Evolutionary conservation across 1,140 invertebrate species (phyloP).

Genomic region (Prorops nasuta): DNA sequence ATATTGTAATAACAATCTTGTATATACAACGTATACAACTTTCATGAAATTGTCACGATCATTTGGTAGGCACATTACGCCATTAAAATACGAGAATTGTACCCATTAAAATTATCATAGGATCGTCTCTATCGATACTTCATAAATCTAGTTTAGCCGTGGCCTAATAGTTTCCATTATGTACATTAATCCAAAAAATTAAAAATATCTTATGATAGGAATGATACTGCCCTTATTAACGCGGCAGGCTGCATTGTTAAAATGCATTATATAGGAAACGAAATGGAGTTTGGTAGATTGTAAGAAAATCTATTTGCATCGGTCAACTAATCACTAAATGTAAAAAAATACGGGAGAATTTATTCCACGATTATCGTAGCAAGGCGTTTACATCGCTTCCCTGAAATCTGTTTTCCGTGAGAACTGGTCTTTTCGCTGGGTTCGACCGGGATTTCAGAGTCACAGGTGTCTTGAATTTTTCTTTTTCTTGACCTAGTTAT

Average conservation of each 20-base stretch:
- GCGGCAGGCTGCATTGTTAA: constrained; percentile 22
- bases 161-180: constrained; percentile 24
- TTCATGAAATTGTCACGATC: no score
- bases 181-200: constrained; percentile 33
- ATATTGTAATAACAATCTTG: no score
- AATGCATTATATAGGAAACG: constrained; percentile 27
- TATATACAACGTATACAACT: no score
- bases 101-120: no score
- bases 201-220: constrained; percentile 32
- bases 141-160: no score
- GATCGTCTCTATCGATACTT: constrained; percentile 2
- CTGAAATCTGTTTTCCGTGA: constrained; percentile 38
- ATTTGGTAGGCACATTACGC: no score
- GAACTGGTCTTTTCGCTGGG: constrained; percentile 27
- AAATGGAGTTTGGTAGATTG: constrained; percentile 2
- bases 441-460: constrained; percentile 21
- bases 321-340: neutral
- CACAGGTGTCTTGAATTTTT: constrained; percentile 28
- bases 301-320: neutral
- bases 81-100: no score
- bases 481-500: constrained; percentile 41
- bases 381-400: constrained; percentile 37
- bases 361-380: constrained; percentile 36
- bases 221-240: constrained; percentile 32
- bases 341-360: no score